Base-by-base conservation (phyloP, 2,888 invertebrate genomes). In the Nomada hirtipes region DNA sequence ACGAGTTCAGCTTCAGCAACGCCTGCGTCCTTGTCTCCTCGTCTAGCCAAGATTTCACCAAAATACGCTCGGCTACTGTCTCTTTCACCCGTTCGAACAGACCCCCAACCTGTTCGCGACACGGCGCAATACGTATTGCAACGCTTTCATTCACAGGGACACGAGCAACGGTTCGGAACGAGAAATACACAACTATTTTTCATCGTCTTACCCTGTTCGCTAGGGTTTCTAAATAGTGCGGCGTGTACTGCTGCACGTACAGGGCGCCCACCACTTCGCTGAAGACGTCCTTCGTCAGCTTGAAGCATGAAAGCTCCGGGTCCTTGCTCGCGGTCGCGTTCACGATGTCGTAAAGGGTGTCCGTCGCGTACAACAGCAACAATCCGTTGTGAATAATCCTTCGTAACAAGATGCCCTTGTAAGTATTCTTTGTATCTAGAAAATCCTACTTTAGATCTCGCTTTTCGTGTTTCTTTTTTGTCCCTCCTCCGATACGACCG, bases 311-410 rank as follows among this genome's bases (percentile, higher is more conserved):
- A 47, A 88, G 88, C 36, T 91, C 91, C 92, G 93, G 93, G 83
- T 93, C 91, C 75, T 88, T 90, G 86, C 89, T 91, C 23, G 92
- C 92, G 53, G 94, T 94, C 68, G 93, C 92, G 86, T 94, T 94
- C 18, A 94, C 92, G 64, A 95, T 92, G 84, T 94, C 94, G 83
- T 94, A 92, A 53, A 94, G 91, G 68, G 93, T 94, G 85, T 95
- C 94, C 65, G 94, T 91, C 47, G 94, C 94, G 89, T 94, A 95
- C 64, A 95, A 89, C 67, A 95, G 91, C 78, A 95, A 89, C 82
- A 95, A 89, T 23, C 94, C 94, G 85, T 95, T 95, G 91, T 94
- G 94, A 75, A 95, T 91, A 79, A 94, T 92, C 90, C 95, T 95
- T 70, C 10, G 70, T 52, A 44, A 81, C 20, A 63, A 63, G 42